Evolutionary conservation across 1,140 invertebrate genomes (phyloP), one percentile per base, ranked within the genome.

Genomic region (Orchesella cincta): DNA sequence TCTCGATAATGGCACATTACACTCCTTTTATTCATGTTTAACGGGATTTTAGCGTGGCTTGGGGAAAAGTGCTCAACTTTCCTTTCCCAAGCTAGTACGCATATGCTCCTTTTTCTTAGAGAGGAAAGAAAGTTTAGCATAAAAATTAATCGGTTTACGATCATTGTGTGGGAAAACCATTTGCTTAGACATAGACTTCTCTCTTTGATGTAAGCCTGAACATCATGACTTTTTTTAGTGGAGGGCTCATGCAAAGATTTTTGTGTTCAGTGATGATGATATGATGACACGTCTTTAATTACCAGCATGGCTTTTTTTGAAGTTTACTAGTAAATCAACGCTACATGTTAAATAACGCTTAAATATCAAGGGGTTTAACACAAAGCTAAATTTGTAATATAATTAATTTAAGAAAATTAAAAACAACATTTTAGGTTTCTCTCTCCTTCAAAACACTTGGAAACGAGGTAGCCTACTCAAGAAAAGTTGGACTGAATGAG

Each of bases 351-450:
- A n/a, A n/a, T n/a, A n/a, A n/a, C n/a, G n/a, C n/a, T n/a, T n/a
- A n/a, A n/a, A n/a, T n/a, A n/a, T n/a, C n/a, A n/a, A n/a, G n/a
- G n/a, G n/a, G n/a, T n/a, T n/a, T n/a, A n/a, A n/a, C n/a, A n/a
- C n/a, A n/a, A n/a, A n/a, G n/a, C n/a, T n/a, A n/a, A n/a, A n/a
- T 51, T 52, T 31, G 46, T 72, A 3, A 29, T n/a, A 72, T 52
- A n/a, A n/a, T n/a, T n/a, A n/a, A n/a, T n/a, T n/a, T n/a, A n/a
- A n/a, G n/a, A n/a, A n/a, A n/a, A n/a, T n/a, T n/a, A n/a, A n/a
- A n/a, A n/a, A n/a, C n/a, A n/a, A n/a, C n/a, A n/a, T 74, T 51
- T 29, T 29, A 82, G 81, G 79, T 76, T n/a, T 82, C 81, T 1
- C 51, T 82, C 26, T 80, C 79, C 5, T 31, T 80, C 14, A 76